phyloP scores from a whole-genome alignment of 53 echinoderm and acorn worm genomes.

The Luidia sarsii region DNA sequence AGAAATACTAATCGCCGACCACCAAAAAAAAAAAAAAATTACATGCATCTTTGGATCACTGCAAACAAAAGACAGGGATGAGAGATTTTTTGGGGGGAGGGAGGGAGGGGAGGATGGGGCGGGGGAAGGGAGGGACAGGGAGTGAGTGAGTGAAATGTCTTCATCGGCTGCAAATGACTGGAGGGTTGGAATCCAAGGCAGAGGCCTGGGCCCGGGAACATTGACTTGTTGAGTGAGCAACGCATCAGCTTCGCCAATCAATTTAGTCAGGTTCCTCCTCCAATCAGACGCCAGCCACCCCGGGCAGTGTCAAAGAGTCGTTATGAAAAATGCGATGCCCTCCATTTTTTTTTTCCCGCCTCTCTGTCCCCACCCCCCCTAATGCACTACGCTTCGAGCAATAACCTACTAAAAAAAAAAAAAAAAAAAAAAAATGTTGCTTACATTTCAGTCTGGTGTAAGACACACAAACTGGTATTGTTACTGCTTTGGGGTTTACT shows the following conservation, averaged over 20 bases:
- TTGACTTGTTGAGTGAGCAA: constrained; percentile 30
- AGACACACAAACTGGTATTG: too few relatives aligned
- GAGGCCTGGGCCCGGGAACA: neutral
- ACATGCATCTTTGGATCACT: neutral
- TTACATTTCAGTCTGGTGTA: too few relatives aligned
- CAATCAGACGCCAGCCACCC: constrained; percentile 4
- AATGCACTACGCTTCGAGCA: too few relatives aligned
- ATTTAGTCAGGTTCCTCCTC: constrained; percentile 12
- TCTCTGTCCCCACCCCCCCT: neutral
- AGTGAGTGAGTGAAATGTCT: constrained; percentile 39
- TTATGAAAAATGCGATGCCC: constrained; percentile 36
- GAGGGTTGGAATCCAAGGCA: constrained; percentile 10
- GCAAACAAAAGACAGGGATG: too few relatives aligned
- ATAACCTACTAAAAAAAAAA: too few relatives aligned
- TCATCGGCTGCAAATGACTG: constrained; percentile 29
- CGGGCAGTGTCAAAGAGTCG: constrained; percentile 2
- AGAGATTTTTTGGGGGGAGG: too few relatives aligned
- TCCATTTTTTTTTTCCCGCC: neutral
- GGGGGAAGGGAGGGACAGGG: too few relatives aligned
- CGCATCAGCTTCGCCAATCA: constrained; percentile 27
- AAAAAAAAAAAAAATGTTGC: too few relatives aligned
- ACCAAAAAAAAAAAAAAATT: neutral
- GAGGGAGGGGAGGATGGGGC: too few relatives aligned
- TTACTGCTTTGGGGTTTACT: too few relatives aligned
- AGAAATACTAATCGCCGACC: neutral